These are phyloP conservation scores for Bellardia pandia DNA, from an alignment of 2,888 invertebrate species.

Conservation along the genomic window DNA sequence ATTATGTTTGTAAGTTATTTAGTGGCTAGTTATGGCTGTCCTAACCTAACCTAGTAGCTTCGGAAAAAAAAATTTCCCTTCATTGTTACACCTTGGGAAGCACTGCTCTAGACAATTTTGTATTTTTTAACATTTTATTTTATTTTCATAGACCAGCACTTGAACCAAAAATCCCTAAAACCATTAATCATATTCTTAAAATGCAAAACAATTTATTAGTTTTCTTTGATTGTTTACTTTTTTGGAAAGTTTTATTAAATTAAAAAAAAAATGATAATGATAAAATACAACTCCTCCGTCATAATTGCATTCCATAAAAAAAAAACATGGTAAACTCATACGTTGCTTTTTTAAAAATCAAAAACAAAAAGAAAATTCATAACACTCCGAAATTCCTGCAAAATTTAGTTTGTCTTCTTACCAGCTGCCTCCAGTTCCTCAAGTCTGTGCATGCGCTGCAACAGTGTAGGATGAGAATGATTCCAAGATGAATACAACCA, in stretches of 20 bases:
- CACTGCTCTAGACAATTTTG: too few relatives aligned
- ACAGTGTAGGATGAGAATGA: slow-evolving; percentile 98
- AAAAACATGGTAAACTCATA: background rate
- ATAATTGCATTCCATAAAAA: slow-evolving; percentile 9
- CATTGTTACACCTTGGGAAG: too few relatives aligned
- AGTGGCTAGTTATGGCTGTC: too few relatives aligned
- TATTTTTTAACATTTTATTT: too few relatives aligned
- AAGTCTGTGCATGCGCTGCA: slow-evolving; percentile 91
- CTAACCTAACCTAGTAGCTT: too few relatives aligned
- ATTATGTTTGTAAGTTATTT: too few relatives aligned
- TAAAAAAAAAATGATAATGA: background rate
- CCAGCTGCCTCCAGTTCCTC: slow-evolving; percentile 75
- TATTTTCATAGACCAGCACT: too few relatives aligned
- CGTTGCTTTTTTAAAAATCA: background rate
- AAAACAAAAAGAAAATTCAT: slow-evolving; percentile 15
- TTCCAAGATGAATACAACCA: slow-evolving; percentile 96
- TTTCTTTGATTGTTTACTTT: background rate
- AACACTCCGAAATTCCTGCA: slow-evolving; percentile 14
- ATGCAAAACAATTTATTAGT: too few relatives aligned
- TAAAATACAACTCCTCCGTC: background rate
- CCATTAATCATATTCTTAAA: too few relatives aligned
- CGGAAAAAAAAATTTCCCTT: too few relatives aligned
- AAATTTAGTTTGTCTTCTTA: slow-evolving; percentile 56
- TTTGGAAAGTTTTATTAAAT: background rate
- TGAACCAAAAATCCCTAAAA: too few relatives aligned